Conservation (phyloP, 2,113 vertebrate genomes). For the Sylvilagus bachmani region DNA sequence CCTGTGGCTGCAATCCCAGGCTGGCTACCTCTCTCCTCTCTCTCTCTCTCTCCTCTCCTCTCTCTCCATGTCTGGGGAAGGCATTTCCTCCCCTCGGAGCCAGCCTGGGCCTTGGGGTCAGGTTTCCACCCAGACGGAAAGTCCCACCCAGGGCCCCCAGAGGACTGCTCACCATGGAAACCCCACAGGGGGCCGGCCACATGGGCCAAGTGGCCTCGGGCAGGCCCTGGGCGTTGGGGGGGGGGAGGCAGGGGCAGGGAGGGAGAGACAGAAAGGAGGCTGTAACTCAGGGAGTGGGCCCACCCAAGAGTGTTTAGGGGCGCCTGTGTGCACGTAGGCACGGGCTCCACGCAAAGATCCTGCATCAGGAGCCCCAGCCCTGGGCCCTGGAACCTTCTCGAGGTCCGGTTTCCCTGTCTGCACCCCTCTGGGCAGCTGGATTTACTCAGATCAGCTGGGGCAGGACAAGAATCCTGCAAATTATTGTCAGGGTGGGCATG, state of each 20-base stretch:
- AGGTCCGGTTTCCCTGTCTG: background rate
- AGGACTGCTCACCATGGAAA: constrained; percentile 68
- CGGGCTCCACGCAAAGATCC: background rate
- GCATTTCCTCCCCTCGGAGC: constrained; percentile 71
- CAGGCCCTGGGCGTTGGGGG: background rate
- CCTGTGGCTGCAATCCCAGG: constrained; percentile 36
- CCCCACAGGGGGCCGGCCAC: background rate
- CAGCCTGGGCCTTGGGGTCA: constrained; percentile 33
- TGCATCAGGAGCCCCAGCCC: background rate
- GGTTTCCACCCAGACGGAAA: constrained; percentile 74
- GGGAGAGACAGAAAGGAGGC: background rate
- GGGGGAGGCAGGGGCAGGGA: background rate
- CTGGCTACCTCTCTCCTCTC: constrained; percentile 6
- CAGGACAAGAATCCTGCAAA: background rate
- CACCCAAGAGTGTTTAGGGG: background rate
- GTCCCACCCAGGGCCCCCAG: constrained; percentile 62
- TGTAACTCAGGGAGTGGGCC: too few species aligned
- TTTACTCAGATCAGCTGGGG: background rate
- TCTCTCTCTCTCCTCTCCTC: background rate
- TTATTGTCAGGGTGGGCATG: background rate
- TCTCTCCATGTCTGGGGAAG: constrained; percentile 50
- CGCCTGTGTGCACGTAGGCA: background rate
- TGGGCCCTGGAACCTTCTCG: background rate
- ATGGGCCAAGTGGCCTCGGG: background rate
- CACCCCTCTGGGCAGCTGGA: background rate